Base-by-base conservation (phyloP, 2,797 vertebrate genomes). In the Sardinella longiceps region DNA sequence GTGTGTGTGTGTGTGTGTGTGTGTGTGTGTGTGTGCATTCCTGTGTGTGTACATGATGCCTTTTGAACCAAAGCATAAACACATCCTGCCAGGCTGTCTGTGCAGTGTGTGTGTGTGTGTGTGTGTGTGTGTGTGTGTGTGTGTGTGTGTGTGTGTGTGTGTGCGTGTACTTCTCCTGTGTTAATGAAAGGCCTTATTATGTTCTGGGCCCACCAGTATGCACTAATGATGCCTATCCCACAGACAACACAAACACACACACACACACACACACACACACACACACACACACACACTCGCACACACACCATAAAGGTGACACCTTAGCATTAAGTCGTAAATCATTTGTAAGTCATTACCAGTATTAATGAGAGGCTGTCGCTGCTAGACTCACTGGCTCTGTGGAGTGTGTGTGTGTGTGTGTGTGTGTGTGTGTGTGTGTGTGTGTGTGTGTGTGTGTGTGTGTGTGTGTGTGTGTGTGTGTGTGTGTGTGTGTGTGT, bases 131-230 rank as follows among this genome's bases (percentile, higher is more conserved):
- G 60, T 63, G n/a, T 63, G 58, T 60, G 58, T 60, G 58, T 60
- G 58, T 28, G 58, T 28, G 58, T 60, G n/a, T 25, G n/a, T 63
- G n/a, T 63, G 7, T 58, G 56, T 58, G 23, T n/a, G 6, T n/a
- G 56, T n/a, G 56, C 28, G n/a, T 63, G 25, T 63, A 1, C 25
- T 30, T 10, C 60, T 63, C 60, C 60, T 30, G 10, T 63, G 60
- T 56, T 56, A 56, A 56, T 63, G 60, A 63, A 63, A 63, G 60
- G 25, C 60, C 60, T 63, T 63, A 63, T 63, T 63, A 63, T 63
- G 60, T 63, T 63, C 20, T 23, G 53, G 28, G 9, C 60, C 25
- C 25, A 25, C 60, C 60, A 63, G 60, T 12, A 25, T 30, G 60
- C 60, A 30, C 60, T 63, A 63, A 63, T 63, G 25, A 63, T 63